Evolutionary conservation across 2,888 invertebrate genomes (phyloP).

Genomic region (Pristionchus exspectatus): DNA sequence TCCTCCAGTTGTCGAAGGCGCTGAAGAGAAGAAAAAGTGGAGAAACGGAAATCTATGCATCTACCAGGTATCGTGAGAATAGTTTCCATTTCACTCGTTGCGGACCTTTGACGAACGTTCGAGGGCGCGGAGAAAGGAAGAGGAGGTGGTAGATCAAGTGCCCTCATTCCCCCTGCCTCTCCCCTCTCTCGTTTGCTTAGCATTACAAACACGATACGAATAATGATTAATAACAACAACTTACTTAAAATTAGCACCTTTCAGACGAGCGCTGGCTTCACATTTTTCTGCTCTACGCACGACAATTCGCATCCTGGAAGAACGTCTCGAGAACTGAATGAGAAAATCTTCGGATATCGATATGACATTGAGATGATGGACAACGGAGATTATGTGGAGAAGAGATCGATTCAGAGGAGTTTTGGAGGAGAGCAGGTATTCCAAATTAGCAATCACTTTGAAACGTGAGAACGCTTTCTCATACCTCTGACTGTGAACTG

Average conservation of each 20-base stretch:
- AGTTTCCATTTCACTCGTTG: no score
- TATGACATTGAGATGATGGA: background rate
- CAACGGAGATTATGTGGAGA: background rate
- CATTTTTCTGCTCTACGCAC: background rate
- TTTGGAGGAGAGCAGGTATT: no score
- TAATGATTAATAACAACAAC: background rate
- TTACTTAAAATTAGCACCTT: background rate
- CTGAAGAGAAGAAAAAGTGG: background rate
- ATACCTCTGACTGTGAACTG: no score
- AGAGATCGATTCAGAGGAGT: background rate
- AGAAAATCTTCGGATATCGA: background rate
- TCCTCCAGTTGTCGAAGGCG: background rate
- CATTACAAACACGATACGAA: no score
- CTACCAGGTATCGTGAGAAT: background rate
- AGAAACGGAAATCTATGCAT: background rate
- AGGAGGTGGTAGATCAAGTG: no score
- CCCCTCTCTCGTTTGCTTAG: no score
- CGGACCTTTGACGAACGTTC: no score
- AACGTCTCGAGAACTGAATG: background rate
- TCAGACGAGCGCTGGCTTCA: background rate
- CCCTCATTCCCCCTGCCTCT: no score
- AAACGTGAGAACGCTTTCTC: no score
- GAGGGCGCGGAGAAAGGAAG: no score
- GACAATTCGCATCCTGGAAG: background rate
- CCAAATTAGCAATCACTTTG: no score